These are phyloP conservation scores for Phrynocephalus guinanensis DNA, from an alignment of 2,797 vertebrate genomes.

Conservation along the genomic window DNA sequence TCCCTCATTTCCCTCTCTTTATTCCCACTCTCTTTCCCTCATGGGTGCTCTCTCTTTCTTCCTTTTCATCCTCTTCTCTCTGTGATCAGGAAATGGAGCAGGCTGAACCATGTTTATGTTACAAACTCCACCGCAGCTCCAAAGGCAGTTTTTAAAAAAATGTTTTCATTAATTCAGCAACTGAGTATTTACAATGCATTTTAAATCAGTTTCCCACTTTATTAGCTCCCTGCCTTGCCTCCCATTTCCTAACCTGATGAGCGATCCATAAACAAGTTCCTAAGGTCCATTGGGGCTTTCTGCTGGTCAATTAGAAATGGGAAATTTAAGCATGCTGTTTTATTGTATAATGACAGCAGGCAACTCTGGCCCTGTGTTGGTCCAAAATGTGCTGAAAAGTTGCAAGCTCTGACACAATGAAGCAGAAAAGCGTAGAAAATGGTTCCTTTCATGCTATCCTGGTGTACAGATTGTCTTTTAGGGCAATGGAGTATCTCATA, in stretches of 20 bases:
- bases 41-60: neutral
- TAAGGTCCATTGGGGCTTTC: slow-evolving; percentile 54
- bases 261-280: slow-evolving; percentile 71
- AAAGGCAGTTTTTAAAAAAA: neutral
- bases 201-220: slow-evolving; percentile 57
- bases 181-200: slow-evolving; percentile 65
- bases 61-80: slow-evolving; percentile 5
- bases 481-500: too few species aligned
- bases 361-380: slow-evolving; percentile 53
- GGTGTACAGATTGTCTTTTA: neutral
- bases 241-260: slow-evolving; percentile 69
- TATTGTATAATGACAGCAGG: slow-evolving; percentile 70
- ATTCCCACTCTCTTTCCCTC: too few species aligned
- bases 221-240: slow-evolving; percentile 55
- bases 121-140: slow-evolving; percentile 43
- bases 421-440: slow-evolving; percentile 53
- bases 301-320: slow-evolving; percentile 71
- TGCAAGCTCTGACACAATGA: slow-evolving; percentile 71
- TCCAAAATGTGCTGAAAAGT: slow-evolving; percentile 61
- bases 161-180: slow-evolving; percentile 65
- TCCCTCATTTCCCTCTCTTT: neutral
- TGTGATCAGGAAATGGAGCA: slow-evolving; percentile 30
- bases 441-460: slow-evolving; percentile 61
- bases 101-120: slow-evolving; percentile 56
- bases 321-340: slow-evolving; percentile 58